Evolutionary conservation across 2,113 vertebrate genomes (phyloP).

Genomic region (Tragelaphus strepsiceros): DNA sequence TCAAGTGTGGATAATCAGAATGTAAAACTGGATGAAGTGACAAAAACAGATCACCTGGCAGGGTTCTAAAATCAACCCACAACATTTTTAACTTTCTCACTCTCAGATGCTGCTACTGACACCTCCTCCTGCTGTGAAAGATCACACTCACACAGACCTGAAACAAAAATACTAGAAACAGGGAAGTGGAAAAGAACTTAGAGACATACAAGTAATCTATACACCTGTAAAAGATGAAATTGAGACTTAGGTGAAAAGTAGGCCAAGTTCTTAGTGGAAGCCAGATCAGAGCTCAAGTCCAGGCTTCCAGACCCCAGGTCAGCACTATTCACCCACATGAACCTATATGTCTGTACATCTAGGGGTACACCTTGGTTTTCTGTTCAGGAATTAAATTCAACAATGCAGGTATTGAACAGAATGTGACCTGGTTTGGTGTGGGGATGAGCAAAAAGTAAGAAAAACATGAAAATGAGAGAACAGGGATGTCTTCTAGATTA

Average conservation of each 20-base stretch:
- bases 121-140: neutral
- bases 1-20: neutral
- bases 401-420: neutral
- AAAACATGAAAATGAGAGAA: neutral
- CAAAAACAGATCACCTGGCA: neutral
- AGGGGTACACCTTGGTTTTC: neutral
- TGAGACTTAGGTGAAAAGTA: neutral
- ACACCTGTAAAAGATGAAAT: neutral
- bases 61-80: neutral
- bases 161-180: neutral
- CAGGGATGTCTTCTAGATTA: neutral
- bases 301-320: neutral
- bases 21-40: neutral
- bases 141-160: neutral
- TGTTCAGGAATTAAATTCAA: neutral
- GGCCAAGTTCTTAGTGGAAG: neutral
- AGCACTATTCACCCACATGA: neutral
- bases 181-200: neutral
- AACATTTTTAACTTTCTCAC: neutral
- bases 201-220: neutral
- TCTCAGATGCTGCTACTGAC: neutral
- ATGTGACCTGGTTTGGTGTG: neutral
- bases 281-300: neutral
- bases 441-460: neutral
- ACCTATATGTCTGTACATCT: neutral